A percentile compares a stretch with the other conserved stretches of the same genome.
Evolutionary conservation across 1,140 invertebrate genomes (phyloP).

Genomic region (Listronotus bonariensis): DNA sequence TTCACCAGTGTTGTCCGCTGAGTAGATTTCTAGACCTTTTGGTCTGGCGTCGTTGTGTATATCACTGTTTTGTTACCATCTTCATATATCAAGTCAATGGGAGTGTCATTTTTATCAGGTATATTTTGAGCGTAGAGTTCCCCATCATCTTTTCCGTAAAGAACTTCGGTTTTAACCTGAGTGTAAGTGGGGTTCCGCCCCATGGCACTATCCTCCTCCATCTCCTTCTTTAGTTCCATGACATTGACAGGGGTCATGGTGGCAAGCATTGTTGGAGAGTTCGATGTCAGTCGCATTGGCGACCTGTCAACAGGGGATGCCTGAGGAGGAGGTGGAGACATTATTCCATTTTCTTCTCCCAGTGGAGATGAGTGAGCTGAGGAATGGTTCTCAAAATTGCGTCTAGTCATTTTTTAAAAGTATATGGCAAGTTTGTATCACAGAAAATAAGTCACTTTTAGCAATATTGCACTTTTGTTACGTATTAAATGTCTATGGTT

Average conservation of each 20-base stretch:
- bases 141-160: slow-evolving; percentile 60
- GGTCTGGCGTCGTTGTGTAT: slow-evolving; percentile 69
- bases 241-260: slow-evolving; percentile 77
- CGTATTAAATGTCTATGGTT: slow-evolving; percentile 45
- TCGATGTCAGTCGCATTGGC: slow-evolving; percentile 55
- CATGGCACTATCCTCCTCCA: slow-evolving; percentile 59
- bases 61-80: slow-evolving; percentile 81
- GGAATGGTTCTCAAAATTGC: slow-evolving; percentile 46
- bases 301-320: slow-evolving; percentile 51
- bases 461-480: slow-evolving; percentile 52
- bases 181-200: slow-evolving; percentile 63
- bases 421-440: slow-evolving; percentile 49
- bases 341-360: slow-evolving; percentile 48
- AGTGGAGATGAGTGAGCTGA: slow-evolving; percentile 46
- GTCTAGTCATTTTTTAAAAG: slow-evolving; percentile 49
- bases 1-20: slow-evolving; percentile 58
- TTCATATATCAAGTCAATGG: slow-evolving; percentile 79
- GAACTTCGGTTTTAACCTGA: slow-evolving; percentile 60
- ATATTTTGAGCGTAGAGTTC: slow-evolving; percentile 64
- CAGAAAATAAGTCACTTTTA: slow-evolving; percentile 47
- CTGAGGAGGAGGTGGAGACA: slow-evolving; percentile 54
- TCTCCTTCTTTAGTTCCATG: slow-evolving; percentile 65
- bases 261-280: slow-evolving; percentile 71
- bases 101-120: slow-evolving; percentile 68
- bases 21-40: slow-evolving; percentile 58